Conservation (phyloP, 2,113 vertebrate species). For the Phyllostomus discolor region DNA sequence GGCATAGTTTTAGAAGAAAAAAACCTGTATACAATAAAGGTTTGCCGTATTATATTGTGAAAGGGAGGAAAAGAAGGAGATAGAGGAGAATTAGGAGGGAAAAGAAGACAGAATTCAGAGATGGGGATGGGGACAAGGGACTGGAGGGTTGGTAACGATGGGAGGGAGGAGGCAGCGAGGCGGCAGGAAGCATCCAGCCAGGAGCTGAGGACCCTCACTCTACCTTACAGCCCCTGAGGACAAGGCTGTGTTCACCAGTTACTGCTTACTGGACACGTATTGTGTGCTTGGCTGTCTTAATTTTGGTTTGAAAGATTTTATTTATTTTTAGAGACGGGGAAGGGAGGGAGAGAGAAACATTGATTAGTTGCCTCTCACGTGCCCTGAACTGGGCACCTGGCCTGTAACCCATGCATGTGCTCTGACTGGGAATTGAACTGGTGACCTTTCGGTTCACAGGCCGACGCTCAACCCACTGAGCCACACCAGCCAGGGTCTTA, state of each 20-base stretch:
- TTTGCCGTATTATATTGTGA: neutral
- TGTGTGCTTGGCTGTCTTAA: neutral
- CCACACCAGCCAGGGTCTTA: too few species aligned
- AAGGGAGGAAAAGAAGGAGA: neutral
- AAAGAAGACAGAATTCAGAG: neutral
- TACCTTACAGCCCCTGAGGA: neutral
- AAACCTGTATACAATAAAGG: neutral
- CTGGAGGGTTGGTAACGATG: rapidly evolving
- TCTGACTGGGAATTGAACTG: too few species aligned
- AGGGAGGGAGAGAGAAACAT: too few species aligned
- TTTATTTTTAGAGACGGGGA: too few species aligned
- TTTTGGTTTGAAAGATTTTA: too few species aligned
- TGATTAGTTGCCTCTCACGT: too few species aligned
- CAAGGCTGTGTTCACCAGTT: neutral
- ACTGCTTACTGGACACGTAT: neutral
- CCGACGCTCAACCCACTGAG: neutral
- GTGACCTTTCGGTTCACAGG: too few species aligned
- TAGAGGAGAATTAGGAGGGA: neutral
- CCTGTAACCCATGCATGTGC: too few species aligned
- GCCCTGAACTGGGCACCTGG: too few species aligned
- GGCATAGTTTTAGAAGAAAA: neutral
- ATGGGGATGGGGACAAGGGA: neutral
- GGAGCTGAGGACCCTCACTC: neutral
- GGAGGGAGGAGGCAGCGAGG: neutral
- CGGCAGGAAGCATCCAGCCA: too few species aligned